phyloP scores from a whole-genome alignment of 2,888 invertebrate species.

The Diarsia brunnea region DNA sequence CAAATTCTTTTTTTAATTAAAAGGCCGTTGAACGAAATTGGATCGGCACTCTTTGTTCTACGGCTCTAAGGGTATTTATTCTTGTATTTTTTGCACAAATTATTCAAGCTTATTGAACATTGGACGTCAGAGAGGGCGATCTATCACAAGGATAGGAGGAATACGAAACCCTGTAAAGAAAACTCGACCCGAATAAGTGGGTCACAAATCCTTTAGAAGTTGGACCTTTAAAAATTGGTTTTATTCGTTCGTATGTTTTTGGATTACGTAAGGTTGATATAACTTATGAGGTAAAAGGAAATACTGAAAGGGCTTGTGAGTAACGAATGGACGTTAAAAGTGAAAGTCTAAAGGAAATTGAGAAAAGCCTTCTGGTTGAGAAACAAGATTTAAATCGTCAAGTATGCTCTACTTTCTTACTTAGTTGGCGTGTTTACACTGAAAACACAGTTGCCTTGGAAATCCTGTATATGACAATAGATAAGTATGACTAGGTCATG shows the following conservation, averaged over 20 bases:
- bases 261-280: slow-evolving; percentile 73
- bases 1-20: slow-evolving; percentile 77
- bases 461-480: not conserved
- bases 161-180: slow-evolving; percentile 76
- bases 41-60: slow-evolving; percentile 76
- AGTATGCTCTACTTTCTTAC: not conserved
- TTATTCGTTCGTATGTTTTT: slow-evolving; percentile 78
- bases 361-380: no score
- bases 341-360: not conserved
- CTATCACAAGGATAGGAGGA: slow-evolving; percentile 81
- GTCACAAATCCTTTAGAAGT: slow-evolving; percentile 80
- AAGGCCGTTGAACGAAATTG: slow-evolving; percentile 77
- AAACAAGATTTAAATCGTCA: not conserved
- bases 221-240: slow-evolving; percentile 82
- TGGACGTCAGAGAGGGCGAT: slow-evolving; percentile 79
- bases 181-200: slow-evolving; percentile 79
- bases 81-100: slow-evolving; percentile 82
- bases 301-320: slow-evolving; percentile 26
- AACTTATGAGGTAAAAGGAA: slow-evolving; percentile 54
- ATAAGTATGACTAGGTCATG: not conserved
- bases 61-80: slow-evolving; percentile 76
- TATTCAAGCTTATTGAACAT: slow-evolving; percentile 85
- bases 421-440: no score
- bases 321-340: slow-evolving; percentile 11
- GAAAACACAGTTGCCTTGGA: no score